These are phyloP conservation scores for Kryphioiulus occultus DNA, from an alignment of 2,888 invertebrate genomes.

Conservation along the genomic window DNA sequence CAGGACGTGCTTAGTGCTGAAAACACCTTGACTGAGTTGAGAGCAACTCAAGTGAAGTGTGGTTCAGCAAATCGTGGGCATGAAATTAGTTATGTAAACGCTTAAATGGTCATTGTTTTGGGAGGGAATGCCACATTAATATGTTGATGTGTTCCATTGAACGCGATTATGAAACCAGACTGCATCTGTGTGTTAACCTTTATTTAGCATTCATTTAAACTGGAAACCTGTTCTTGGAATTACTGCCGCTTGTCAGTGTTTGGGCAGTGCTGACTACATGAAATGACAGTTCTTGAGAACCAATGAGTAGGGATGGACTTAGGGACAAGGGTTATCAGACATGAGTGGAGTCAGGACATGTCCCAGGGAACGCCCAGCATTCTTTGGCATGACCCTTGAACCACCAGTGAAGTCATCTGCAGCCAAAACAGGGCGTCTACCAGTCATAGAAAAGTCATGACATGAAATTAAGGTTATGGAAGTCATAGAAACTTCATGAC, in stretches of 20 bases:
- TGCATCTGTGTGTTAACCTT: slow-evolving; percentile 11
- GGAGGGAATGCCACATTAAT: background rate
- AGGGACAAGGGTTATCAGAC: background rate
- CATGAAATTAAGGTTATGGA: too few species aligned
- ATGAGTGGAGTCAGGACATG: background rate
- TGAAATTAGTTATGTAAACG: background rate
- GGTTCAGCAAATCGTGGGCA: background rate
- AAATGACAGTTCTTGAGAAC: background rate
- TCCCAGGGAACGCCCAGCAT: background rate
- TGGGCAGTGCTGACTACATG: background rate
- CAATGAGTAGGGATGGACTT: background rate
- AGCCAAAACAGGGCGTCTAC: too few species aligned
- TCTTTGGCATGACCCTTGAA: background rate
- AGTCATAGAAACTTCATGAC: too few species aligned
- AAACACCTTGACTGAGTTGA: slow-evolving; percentile 36
- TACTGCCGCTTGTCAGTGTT: background rate
- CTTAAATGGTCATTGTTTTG: background rate
- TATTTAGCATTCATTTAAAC: background rate
- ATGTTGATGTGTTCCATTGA: background rate
- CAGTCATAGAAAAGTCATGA: too few species aligned
- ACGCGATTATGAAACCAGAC: background rate
- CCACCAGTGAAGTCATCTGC: background rate
- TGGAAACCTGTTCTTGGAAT: background rate
- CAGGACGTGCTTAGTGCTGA: slow-evolving; percentile 31
- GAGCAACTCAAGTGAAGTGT: background rate